Conservation (phyloP, 2,113 vertebrate species). For the Anhinga anhinga region DNA sequence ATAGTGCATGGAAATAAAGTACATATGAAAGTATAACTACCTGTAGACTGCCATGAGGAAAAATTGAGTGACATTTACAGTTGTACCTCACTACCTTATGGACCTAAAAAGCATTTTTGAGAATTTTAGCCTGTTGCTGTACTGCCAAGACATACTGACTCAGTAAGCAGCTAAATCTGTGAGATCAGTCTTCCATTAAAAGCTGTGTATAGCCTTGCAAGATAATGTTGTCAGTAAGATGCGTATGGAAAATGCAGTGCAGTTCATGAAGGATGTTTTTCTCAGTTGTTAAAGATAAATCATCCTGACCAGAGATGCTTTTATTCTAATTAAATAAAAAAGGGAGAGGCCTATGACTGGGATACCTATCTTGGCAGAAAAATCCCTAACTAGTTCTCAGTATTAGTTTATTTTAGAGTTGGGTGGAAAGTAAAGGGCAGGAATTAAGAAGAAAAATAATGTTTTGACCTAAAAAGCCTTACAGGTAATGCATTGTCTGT, state of each 20-base stretch:
- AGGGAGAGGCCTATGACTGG: fast-evolving
- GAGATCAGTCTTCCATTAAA: neutral
- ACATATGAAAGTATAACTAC: neutral
- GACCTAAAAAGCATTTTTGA: neutral
- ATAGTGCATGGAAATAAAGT: neutral
- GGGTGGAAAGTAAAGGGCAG: neutral
- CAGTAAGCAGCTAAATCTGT: neutral
- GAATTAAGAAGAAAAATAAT: neutral
- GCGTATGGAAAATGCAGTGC: neutral
- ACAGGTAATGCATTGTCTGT: neutral
- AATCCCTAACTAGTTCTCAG: neutral
- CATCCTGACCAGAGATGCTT: neutral
- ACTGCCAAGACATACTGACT: neutral
- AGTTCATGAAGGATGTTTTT: neutral
- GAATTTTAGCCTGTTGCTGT: neutral
- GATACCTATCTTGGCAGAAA: neutral
- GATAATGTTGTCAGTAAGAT: neutral
- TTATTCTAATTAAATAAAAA: neutral
- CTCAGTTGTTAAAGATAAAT: neutral
- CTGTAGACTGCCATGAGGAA: neutral
- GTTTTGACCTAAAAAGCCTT: neutral
- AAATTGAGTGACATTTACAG: neutral
- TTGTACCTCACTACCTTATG: neutral
- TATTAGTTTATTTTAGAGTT: neutral
- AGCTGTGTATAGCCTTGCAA: neutral